Evolutionary conservation across 2,797 vertebrate genomes (phyloP).

Genomic region (Merluccius polli): DNA sequence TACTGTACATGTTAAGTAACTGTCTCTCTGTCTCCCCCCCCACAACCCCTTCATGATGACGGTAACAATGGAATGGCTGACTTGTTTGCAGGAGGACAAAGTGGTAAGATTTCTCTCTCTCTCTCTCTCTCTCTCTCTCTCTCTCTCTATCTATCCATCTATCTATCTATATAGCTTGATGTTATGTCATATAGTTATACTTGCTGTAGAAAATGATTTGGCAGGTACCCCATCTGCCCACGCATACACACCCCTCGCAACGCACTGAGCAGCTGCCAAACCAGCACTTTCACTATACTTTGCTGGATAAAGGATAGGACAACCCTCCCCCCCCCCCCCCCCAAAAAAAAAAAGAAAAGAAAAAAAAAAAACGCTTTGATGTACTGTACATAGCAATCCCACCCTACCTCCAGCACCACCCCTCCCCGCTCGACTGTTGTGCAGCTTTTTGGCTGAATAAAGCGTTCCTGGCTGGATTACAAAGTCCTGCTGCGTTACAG

Average conservation of each 20-base stretch:
- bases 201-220: neutral
- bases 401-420: conserved; percentile 20
- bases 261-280: conserved; percentile 53
- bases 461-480: neutral
- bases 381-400: conserved; percentile 42
- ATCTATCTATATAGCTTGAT: neutral
- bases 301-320: conserved; percentile 38
- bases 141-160: neutral
- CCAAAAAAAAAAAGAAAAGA: conserved; percentile 20
- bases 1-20: neutral
- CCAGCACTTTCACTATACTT: conserved; percentile 57
- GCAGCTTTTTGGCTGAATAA: conserved; percentile 40
- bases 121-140: neutral
- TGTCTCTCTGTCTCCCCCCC: conserved; percentile 50
- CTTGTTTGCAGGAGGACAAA: conserved; percentile 95
- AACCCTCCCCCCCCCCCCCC: conserved; percentile 17
- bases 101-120: conserved; percentile 85
- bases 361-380: conserved; percentile 47
- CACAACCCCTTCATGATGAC: conserved; percentile 11
- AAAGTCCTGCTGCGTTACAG: conserved; percentile 39
- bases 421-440: neutral
- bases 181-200: neutral
- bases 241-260: neutral
- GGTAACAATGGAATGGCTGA: conserved; percentile 61
- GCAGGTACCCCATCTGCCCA: neutral